Percentiles rank a stretch among this genome's conserved stretches.
Evolutionary conservation across 2,113 vertebrate genomes (phyloP).

Genomic region (Neoarius graeffei): DNA sequence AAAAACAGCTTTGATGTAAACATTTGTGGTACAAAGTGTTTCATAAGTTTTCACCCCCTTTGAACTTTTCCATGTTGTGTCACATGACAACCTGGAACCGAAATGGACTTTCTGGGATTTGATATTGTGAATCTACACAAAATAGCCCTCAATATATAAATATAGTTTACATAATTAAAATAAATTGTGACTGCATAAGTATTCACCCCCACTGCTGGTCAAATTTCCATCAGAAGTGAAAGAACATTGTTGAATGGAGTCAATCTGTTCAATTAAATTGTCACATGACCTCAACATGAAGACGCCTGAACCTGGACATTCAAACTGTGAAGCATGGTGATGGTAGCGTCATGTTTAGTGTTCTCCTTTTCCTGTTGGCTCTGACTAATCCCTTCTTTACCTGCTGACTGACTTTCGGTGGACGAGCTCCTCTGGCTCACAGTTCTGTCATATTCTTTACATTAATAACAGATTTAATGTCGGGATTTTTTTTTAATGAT

Average conservation of each 20-base stretch:
- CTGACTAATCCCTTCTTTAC: neutral
- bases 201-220: neutral
- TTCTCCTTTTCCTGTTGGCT: neutral
- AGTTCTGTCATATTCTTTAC: neutral
- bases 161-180: neutral
- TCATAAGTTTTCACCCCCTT: neutral
- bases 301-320: neutral
- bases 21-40: neutral
- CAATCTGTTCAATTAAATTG: neutral
- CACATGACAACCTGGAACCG: neutral
- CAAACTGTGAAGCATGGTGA: neutral
- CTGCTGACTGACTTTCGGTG: too few species aligned
- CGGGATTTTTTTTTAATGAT: neutral
- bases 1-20: neutral
- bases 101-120: neutral
- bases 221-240: neutral
- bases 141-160: neutral
- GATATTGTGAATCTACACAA: neutral
- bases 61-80: neutral
- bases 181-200: neutral
- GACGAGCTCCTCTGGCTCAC: too few species aligned
- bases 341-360: neutral
- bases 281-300: neutral
- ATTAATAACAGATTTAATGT: neutral
- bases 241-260: neutral